A percentile compares a stretch with the other conserved stretches of the same genome.
These are phyloP conservation scores for Cottoperca gobio DNA, from an alignment of 2,797 vertebrate genomes.

Conservation along the genomic window DNA sequence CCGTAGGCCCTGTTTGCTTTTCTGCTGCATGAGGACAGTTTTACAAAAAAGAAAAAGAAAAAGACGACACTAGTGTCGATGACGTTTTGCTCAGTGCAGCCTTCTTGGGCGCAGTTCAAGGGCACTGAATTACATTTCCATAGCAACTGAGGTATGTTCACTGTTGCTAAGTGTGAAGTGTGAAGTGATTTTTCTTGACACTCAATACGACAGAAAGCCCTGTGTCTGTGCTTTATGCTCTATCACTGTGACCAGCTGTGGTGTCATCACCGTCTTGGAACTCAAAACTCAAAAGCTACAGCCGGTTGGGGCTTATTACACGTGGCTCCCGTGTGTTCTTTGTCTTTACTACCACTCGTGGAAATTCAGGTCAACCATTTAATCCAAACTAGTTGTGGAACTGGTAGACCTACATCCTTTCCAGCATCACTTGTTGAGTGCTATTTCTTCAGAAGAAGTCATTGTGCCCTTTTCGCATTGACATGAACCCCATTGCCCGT, in stretches of 20 bases:
- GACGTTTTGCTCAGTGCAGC: constrained; percentile 71
- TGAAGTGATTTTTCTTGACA: constrained; percentile 76
- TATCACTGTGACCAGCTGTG: constrained; percentile 58
- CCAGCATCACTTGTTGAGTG: constrained; percentile 42
- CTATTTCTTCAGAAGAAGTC: constrained; percentile 11
- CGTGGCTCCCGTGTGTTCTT: constrained; percentile 26
- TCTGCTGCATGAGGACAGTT: constrained; percentile 73
- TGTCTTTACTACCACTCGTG: constrained; percentile 20
- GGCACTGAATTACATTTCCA: constrained; percentile 77
- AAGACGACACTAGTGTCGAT: constrained; percentile 65
- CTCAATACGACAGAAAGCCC: constrained; percentile 68
- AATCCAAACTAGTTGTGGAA: constrained; percentile 30
- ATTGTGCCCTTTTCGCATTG: constrained; percentile 36
- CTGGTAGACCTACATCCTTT: constrained; percentile 74
- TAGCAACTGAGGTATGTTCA: constrained; percentile 83
- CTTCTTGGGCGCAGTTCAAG: constrained; percentile 68
- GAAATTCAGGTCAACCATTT: constrained; percentile 71
- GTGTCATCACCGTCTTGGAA: constrained; percentile 44
- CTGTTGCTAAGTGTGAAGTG: constrained; percentile 82
- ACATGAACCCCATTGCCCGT: constrained; percentile 28
- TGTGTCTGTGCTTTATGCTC: constrained; percentile 72
- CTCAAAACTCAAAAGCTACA: constrained; percentile 62
- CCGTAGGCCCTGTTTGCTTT: constrained; percentile 58
- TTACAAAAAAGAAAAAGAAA: constrained; percentile 59
- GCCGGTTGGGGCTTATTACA: constrained; percentile 35